Evolutionary conservation across 2,888 invertebrate species (phyloP).

Genomic region (Cenopis cana): DNA sequence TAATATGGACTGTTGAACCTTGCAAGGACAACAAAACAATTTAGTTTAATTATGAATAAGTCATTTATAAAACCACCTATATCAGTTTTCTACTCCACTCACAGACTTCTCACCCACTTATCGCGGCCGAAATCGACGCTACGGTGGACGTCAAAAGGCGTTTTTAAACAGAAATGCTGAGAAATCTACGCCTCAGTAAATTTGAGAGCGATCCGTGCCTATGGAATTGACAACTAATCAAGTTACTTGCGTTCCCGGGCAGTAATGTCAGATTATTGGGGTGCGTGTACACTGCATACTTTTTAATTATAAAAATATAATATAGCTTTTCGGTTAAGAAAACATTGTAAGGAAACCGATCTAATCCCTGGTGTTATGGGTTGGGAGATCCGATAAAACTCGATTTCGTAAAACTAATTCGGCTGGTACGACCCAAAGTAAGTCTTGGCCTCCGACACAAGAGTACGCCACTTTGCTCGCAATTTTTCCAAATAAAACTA

Average conservation of each 20-base stretch:
- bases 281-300: constrained; percentile 32
- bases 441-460: too few species aligned
- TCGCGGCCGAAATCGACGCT: constrained; percentile 4
- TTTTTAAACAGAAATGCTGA: constrained; percentile 31
- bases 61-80: neutral
- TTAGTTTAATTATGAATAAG: neutral
- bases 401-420: too few species aligned
- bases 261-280: constrained; percentile 72
- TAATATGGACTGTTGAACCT: neutral
- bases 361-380: too few species aligned
- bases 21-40: neutral
- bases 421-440: too few species aligned
- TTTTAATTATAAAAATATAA: neutral
- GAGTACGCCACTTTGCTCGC: too few species aligned
- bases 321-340: too few species aligned
- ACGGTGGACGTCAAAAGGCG: constrained; percentile 12
- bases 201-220: constrained; percentile 56
- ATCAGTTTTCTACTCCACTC: constrained; percentile 20
- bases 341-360: too few species aligned
- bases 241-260: constrained; percentile 68
- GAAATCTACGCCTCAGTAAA: constrained; percentile 49
- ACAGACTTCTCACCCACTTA: neutral
- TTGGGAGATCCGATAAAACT: too few species aligned
- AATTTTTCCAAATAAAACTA: too few species aligned
- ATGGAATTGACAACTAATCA: constrained; percentile 75